These are phyloP conservation scores for Atherinosoma microstoma DNA, from an alignment of 2,797 vertebrate genomes.

Conservation along the genomic window DNA sequence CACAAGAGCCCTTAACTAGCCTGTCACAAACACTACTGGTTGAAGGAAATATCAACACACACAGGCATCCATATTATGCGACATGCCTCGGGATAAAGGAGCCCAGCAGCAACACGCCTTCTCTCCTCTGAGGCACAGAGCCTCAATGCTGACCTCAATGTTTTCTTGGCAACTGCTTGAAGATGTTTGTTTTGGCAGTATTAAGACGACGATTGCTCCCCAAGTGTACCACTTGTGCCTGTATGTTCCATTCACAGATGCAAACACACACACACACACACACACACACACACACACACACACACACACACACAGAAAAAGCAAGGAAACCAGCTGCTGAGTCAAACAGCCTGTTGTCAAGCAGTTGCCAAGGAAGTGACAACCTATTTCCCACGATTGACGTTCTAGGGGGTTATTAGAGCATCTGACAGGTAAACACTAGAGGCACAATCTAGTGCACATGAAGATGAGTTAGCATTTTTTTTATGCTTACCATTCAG, in stretches of 20 bases:
- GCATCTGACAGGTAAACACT: slow-evolving; percentile 35
- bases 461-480: slow-evolving; percentile 1
- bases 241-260: slow-evolving; percentile 36
- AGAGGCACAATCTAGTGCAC: slow-evolving; percentile 7
- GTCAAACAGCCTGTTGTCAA: slow-evolving; percentile 32
- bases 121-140: slow-evolving; percentile 31
- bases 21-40: background rate
- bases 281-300: background rate
- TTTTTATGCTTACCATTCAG: background rate
- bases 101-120: slow-evolving; percentile 34
- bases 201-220: slow-evolving; percentile 48
- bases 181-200: slow-evolving; percentile 64
- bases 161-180: slow-evolving; percentile 52
- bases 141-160: slow-evolving; percentile 38
- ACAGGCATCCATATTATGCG: slow-evolving; percentile 27
- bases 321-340: slow-evolving; percentile 18
- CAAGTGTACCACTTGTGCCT: slow-evolving; percentile 18
- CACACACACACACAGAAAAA: background rate
- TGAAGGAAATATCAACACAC: slow-evolving; percentile 22
- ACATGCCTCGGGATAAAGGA: slow-evolving; percentile 18
- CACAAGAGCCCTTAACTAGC: slow-evolving; percentile 40
- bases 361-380: slow-evolving; percentile 43
- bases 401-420: slow-evolving; percentile 2
- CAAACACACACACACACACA: slow-evolving; percentile 8
- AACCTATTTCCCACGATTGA: slow-evolving; percentile 20